phyloP scores from a whole-genome alignment of 2,888 invertebrate species.

The Psococerastis gibbosa region DNA sequence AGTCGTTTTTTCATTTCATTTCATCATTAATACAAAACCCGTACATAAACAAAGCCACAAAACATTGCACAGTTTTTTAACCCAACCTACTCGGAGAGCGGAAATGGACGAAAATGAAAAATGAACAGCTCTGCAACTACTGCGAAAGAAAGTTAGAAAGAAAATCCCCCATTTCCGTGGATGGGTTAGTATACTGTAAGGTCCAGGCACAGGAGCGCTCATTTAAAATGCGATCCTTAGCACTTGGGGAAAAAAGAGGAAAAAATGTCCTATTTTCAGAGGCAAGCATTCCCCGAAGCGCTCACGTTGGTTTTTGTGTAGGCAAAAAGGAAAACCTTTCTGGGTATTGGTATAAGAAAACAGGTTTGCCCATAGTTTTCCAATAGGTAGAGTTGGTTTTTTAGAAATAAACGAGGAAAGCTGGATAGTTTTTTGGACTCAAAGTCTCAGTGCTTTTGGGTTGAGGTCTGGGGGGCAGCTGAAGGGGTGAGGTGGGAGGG shows the following conservation, averaged over 20 bases:
- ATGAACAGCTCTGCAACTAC: no score
- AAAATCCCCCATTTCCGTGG: no score
- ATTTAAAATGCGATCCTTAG: not conserved
- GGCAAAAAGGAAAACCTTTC: conserved; percentile 10
- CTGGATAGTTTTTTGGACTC: conserved; percentile 12
- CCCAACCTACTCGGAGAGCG: no score
- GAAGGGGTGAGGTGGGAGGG: not conserved
- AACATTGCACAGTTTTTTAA: no score
- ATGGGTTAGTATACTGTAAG: no score
- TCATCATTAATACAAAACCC: no score
- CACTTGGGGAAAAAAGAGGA: not conserved
- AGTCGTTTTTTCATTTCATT: no score
- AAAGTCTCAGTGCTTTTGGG: conserved; percentile 10
- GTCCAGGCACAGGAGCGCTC: not conserved
- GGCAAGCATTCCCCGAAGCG: conserved; percentile 7
- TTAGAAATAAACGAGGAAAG: not conserved
- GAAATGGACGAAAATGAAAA: no score
- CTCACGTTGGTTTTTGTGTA: conserved; percentile 11
- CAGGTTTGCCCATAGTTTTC: not conserved
- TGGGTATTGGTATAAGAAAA: not conserved
- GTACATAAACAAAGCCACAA: no score
- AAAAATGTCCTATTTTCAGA: conserved; percentile 8
- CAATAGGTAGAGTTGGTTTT: conserved; percentile 2
- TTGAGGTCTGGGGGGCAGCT: conserved; percentile 8
- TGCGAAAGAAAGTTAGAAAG: no score